A percentile compares a stretch with the other conserved stretches of the same genome.
Conservation (phyloP, 2,888 invertebrate genomes). For the Deladenus siricidicola region DNA sequence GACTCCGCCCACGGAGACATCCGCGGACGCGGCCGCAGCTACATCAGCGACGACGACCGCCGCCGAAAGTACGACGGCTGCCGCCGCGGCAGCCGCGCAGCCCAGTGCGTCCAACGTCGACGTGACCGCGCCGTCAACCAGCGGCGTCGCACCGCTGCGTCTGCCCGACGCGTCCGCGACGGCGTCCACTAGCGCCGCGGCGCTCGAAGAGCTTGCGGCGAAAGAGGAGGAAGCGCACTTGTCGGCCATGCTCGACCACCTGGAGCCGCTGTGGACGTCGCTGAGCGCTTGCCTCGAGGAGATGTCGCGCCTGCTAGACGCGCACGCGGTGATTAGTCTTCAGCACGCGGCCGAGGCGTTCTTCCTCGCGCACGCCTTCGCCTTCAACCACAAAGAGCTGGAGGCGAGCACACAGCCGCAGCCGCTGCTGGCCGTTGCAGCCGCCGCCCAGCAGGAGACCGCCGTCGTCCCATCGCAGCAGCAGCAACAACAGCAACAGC, state of each 20-base stretch:
- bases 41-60: slow-evolving; percentile 42
- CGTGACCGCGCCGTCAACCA: background rate
- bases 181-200: slow-evolving; percentile 73
- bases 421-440: background rate
- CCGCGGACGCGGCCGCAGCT: background rate
- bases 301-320: slow-evolving; percentile 54
- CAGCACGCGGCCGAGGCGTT: slow-evolving; percentile 68
- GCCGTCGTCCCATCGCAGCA: slow-evolving; percentile 48
- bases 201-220: slow-evolving; percentile 65
- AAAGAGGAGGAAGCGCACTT: slow-evolving; percentile 12
- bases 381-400: slow-evolving; percentile 19
- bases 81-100: slow-evolving; percentile 73
- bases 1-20: background rate
- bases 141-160: background rate
- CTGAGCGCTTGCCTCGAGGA: slow-evolving; percentile 18
- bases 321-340: slow-evolving; percentile 57
- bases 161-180: slow-evolving; percentile 58
- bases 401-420: background rate
- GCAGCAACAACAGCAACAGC: slow-evolving; percentile 2
- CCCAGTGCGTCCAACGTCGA: slow-evolving; percentile 56
- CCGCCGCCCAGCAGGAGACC: background rate
- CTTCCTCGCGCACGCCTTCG: slow-evolving; percentile 71
- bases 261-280: slow-evolving; percentile 8
- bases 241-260: slow-evolving; percentile 3
- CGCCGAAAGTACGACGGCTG: slow-evolving; percentile 68